phyloP scores from a whole-genome alignment of 2,113 vertebrate species.

The Verasper variegatus region DNA sequence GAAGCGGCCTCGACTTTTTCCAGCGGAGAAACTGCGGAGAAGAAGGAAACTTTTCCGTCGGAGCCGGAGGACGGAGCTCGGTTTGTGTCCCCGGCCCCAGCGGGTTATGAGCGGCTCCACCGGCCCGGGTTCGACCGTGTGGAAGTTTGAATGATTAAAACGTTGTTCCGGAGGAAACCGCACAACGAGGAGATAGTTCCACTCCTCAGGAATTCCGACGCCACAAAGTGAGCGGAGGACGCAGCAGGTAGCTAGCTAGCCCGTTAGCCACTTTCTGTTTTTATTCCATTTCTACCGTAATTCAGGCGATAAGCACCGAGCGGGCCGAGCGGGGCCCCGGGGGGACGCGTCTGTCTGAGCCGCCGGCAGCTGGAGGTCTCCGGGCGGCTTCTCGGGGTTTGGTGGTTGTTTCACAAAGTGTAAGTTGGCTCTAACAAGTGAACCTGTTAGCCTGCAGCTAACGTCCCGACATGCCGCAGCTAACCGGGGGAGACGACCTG shows the following conservation, averaged over 20 bases:
- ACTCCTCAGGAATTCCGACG: constrained; percentile 55
- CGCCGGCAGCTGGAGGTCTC: neutral
- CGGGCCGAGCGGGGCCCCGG: too few relatives aligned
- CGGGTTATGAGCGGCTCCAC: neutral
- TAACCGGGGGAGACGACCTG: constrained; percentile 87
- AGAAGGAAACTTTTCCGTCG: constrained; percentile 53
- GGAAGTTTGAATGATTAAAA: neutral
- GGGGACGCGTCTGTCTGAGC: too few relatives aligned
- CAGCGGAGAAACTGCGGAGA: constrained; percentile 31
- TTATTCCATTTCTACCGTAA: neutral
- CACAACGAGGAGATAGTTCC: constrained; percentile 27
- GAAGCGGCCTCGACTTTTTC: constrained; percentile 37
- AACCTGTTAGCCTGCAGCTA: constrained; percentile 34
- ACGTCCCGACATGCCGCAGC: constrained; percentile 82
- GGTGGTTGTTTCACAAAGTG: neutral
- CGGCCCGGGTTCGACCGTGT: neutral
- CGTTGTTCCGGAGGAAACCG: neutral
- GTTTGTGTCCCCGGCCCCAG: neutral
- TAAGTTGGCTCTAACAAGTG: constrained; percentile 22
- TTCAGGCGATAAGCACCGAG: too few relatives aligned
- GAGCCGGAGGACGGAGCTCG: neutral
- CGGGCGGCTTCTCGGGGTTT: neutral
- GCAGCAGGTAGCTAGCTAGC: constrained; percentile 60
- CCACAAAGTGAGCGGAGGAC: constrained; percentile 52
- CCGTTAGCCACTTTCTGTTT: constrained; percentile 29